These are phyloP conservation scores for Ephydatia muelleri DNA, from an alignment of 37 sponge, comb jelly and placozoan genomes.

Conservation along the genomic window DNA sequence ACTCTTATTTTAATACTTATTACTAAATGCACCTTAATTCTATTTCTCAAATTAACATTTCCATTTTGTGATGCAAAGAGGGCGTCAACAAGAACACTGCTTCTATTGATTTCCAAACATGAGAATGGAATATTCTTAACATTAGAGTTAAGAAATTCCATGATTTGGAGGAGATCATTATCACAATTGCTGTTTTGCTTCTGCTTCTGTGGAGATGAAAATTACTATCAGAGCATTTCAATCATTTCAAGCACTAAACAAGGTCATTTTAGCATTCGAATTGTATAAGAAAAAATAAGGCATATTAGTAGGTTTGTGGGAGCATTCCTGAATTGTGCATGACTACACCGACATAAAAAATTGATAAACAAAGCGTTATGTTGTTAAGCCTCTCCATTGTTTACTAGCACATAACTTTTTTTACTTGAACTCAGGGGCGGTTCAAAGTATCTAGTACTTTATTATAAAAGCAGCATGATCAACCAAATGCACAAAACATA, in stretches of 20 bases:
- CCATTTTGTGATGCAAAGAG: neutral
- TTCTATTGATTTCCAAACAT: conserved; percentile 1
- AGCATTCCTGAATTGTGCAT: neutral
- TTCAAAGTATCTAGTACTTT: neutral
- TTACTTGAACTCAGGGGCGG: conserved; percentile 1
- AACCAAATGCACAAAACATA: neutral
- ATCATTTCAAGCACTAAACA: conserved; percentile 1
- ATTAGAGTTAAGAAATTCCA: conserved; percentile 1
- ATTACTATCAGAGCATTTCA: neutral
- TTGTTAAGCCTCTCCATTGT: neutral
- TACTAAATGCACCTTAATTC: conserved; percentile 1
- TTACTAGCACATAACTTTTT: conserved; percentile 1
- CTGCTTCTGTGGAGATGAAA: conserved; percentile 1
- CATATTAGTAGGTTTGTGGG: neutral
- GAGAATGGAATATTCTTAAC: neutral
- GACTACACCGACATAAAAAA: neutral
- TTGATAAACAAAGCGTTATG: neutral
- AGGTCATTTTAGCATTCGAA: conserved; percentile 1
- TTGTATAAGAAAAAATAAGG: neutral
- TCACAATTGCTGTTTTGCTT: conserved; percentile 1
- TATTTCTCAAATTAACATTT: conserved; percentile 1
- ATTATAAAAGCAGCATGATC: neutral
- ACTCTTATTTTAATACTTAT: conserved; percentile 1
- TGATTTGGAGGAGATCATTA: conserved; percentile 1
- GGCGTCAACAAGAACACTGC: conserved; percentile 1